These are phyloP conservation scores for Silurus aristotelis DNA, from an alignment of 2,797 vertebrate species.

Conservation along the genomic window DNA sequence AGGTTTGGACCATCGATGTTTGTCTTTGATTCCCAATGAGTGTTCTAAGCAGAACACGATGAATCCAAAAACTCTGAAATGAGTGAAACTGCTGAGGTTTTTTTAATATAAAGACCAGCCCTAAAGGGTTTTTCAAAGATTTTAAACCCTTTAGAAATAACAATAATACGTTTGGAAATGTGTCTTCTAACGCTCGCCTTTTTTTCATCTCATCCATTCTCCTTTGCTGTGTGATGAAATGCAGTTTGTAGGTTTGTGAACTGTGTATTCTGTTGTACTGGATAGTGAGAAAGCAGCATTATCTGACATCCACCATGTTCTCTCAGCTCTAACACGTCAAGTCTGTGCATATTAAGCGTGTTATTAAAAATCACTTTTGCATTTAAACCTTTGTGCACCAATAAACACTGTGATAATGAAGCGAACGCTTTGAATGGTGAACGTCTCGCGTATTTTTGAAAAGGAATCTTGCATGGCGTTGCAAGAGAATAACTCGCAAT, in stretches of 20 bases:
- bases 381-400: constrained; percentile 17
- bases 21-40: constrained; percentile 1
- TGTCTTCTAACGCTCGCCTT: neutral
- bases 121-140: neutral
- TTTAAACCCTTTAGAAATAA: neutral
- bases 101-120: neutral
- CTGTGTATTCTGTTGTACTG: neutral
- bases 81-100: neutral
- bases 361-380: constrained; percentile 14
- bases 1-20: constrained; percentile 18
- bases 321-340: neutral
- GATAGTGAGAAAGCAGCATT: neutral
- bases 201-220: constrained; percentile 9
- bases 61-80: constrained; percentile 11
- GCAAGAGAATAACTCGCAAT: constrained; percentile 8
- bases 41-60: neutral
- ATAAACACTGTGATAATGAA: constrained; percentile 10
- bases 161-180: neutral
- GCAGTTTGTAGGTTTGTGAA: neutral
- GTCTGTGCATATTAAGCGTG: neutral
- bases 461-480: constrained; percentile 7
- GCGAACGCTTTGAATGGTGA: neutral
- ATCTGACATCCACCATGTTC: neutral
- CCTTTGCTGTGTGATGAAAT: constrained; percentile 3
- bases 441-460: neutral